phyloP scores from a whole-genome alignment of 2,888 invertebrate genomes.

The Megaustenia siamemsis region DNA sequence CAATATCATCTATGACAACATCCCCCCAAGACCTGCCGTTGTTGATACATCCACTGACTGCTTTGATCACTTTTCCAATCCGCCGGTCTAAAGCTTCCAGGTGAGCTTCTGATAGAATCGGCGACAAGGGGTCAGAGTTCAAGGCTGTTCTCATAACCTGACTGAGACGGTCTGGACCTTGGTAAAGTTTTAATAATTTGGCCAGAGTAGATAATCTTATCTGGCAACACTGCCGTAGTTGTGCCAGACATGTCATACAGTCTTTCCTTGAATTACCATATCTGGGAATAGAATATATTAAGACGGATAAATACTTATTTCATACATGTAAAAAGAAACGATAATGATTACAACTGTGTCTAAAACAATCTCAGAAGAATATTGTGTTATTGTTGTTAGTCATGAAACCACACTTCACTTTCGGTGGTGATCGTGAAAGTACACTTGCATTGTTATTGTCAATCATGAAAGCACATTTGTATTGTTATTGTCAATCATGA shows the following conservation, averaged over 20 bases:
- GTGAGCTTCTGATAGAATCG: constrained; percentile 95
- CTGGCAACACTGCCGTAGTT: constrained; percentile 95
- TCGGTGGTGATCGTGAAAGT: no score
- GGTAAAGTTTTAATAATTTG: constrained; percentile 84
- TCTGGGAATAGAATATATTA: no score
- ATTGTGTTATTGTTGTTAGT: no score
- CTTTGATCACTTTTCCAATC: constrained; percentile 81
- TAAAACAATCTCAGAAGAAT: no score
- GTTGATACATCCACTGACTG: constrained; percentile 65
- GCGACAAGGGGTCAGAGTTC: constrained; percentile 89
- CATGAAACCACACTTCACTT: no score
- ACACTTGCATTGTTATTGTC: no score
- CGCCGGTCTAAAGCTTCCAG: constrained; percentile 93
- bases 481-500: no score
- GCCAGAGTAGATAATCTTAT: constrained; percentile 92
- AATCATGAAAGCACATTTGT: no score
- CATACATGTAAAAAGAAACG: no score
- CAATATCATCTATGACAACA: constrained; percentile 52
- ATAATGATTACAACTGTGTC: no score
- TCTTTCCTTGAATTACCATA: constrained; percentile 37
- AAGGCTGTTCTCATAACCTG: constrained; percentile 88
- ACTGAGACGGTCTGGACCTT: constrained; percentile 84
- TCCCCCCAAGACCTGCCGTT: constrained; percentile 42
- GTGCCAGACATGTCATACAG: constrained; percentile 87
- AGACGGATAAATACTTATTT: no score